Evolutionary conservation across 1,140 invertebrate species (phyloP), one percentile per base, ranked within the genome.

Genomic region (Hyles euphorbiae): DNA sequence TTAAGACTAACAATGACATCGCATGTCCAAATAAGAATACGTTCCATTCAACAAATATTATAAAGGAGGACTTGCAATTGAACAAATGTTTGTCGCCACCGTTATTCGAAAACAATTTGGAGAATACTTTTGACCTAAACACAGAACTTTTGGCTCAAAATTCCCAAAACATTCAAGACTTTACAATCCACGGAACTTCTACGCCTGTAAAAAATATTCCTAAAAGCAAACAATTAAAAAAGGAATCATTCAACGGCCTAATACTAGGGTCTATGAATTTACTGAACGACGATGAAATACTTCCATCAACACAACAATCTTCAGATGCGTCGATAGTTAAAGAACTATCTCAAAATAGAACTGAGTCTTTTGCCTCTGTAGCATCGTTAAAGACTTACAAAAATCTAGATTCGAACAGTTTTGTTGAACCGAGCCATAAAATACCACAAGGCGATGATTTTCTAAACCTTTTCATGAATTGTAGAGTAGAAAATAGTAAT

Each of bases 401-500:
- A 68, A 72, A 86, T 66, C 63, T 86, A 46, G 83, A 86, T 49
- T 56, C 60, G 5, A 78, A 74, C 64, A 83, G 81, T 63, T 72
- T 68, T 60, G 69, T 63, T 34, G 3, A 3, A 40, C 11, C 3
- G 10, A 53, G 34, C 52, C 3, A 47, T 56, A 73, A 55, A 57
- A 74, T 78, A 74, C 78, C 74, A 1, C 45, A 36, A 32, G 60
- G 61, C 5, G 63, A 78, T 34, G 74, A 74, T 9, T 76, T 70
- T 67, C 53, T 74, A 3, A 69, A 74, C 47, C 56, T 82, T 32
- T 87, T 84, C 52, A 56, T 64, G 53, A 60, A 34, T 11, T 34
- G n/a, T 40, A 56, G 36, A 34, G 46, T 52, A 11, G 46, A 40
- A 40, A 50, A 56, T 22, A 55, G 32, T 40, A 22, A 55, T 32